These are phyloP conservation scores for Oreonectes daqikongensis DNA, from an alignment of 2,797 vertebrate genomes.

Conservation along the genomic window DNA sequence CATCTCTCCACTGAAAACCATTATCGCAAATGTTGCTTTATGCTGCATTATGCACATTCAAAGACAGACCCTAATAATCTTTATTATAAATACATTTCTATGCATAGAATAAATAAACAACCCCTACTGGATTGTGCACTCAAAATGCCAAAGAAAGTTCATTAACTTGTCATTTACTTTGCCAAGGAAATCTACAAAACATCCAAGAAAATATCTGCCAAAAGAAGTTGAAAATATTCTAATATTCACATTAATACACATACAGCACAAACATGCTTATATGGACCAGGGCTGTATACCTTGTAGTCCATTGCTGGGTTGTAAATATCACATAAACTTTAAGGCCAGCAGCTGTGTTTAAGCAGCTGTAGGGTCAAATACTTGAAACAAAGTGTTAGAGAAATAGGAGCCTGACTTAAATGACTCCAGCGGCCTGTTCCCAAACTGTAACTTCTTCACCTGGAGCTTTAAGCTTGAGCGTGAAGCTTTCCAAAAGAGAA, in stretches of 20 bases:
- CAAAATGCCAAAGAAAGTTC: neutral
- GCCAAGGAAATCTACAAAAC: slow-evolving; percentile 7
- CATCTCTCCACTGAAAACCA: neutral
- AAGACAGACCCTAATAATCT: too few relatives aligned
- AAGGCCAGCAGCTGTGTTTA: slow-evolving; percentile 70
- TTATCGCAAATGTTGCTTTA: too few relatives aligned
- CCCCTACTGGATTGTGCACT: neutral
- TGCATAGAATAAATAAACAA: too few relatives aligned
- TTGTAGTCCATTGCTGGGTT: slow-evolving; percentile 22
- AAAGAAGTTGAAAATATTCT: too few relatives aligned
- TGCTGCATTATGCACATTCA: too few relatives aligned
- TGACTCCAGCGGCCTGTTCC: slow-evolving; percentile 56
- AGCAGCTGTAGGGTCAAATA: slow-evolving; percentile 70
- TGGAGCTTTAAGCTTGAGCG: slow-evolving; percentile 40
- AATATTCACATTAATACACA: neutral
- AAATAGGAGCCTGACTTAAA: slow-evolving; percentile 54
- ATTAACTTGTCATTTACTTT: slow-evolving; percentile 11
- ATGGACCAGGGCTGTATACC: slow-evolving; percentile 38
- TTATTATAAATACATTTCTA: too few relatives aligned
- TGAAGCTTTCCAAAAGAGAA: slow-evolving; percentile 36
- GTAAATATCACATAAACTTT: slow-evolving; percentile 61
- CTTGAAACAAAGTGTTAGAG: slow-evolving; percentile 67
- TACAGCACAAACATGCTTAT: neutral
- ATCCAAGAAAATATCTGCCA: too few relatives aligned
- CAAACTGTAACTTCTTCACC: slow-evolving; percentile 40